phyloP scores from a whole-genome alignment of 2,113 vertebrate genomes.

The Pantherophis guttatus region DNA sequence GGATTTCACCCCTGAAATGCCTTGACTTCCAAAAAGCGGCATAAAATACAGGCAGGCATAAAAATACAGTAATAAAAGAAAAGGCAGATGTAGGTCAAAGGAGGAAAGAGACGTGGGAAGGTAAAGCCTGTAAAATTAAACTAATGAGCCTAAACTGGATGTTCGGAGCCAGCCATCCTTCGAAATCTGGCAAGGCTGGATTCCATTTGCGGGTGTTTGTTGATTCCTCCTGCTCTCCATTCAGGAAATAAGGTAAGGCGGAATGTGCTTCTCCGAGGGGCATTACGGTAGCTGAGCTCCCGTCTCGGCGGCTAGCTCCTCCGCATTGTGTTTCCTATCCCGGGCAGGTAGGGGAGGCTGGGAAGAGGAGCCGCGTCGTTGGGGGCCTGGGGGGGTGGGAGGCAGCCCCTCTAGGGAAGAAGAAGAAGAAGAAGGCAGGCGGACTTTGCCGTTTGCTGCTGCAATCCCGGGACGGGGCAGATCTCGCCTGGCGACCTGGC shows the following conservation, averaged over 20 bases:
- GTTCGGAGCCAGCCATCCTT: no score
- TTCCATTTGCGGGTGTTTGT: neutral
- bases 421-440: no score
- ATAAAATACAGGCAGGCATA: neutral
- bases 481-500: neutral
- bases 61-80: neutral
- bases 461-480: neutral
- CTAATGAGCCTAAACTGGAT: no score
- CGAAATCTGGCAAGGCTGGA: neutral
- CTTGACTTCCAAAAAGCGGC: neutral
- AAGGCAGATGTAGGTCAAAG: neutral
- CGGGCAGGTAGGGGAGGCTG: conserved; percentile 10
- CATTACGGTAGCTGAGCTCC: conserved; percentile 1
- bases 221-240: neutral
- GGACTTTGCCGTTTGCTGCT: neutral
- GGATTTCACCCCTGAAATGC: neutral
- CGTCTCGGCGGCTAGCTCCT: neutral
- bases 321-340: neutral
- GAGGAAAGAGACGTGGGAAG: neutral
- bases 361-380: neutral
- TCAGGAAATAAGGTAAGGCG: neutral
- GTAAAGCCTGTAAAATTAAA: neutral
- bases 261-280: neutral
- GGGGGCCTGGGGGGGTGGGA: neutral
- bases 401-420: neutral